phyloP scores from a whole-genome alignment of 2,113 vertebrate genomes.

The Thryonomys swinderianus region DNA sequence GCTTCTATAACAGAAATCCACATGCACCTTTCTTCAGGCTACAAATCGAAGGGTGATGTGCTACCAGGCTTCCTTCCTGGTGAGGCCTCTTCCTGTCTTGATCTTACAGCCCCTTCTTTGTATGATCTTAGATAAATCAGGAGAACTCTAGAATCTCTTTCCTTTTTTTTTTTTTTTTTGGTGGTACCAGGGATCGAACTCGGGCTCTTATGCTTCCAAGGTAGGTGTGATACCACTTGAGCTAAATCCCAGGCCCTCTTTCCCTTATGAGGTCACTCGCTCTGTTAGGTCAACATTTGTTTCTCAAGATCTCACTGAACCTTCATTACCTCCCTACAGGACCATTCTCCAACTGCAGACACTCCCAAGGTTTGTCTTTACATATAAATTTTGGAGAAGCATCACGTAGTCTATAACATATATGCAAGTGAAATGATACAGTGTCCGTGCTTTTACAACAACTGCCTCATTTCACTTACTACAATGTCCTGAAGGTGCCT shows the following conservation, averaged over 20 bases:
- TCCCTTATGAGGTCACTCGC: not conserved
- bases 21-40: not conserved
- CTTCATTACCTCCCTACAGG: not conserved
- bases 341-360: not conserved
- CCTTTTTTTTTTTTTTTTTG: too few species aligned
- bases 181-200: too few species aligned
- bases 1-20: not conserved
- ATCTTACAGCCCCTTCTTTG: not conserved
- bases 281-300: not conserved
- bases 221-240: too few species aligned
- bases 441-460: not conserved
- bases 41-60: not conserved
- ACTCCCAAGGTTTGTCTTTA: fast-evolving
- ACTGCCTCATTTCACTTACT: not conserved
- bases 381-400: fast-evolving
- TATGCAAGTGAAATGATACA: not conserved
- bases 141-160: too few species aligned
- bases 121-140: not conserved
- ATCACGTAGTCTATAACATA: not conserved
- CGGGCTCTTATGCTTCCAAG: too few species aligned
- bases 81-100: not conserved
- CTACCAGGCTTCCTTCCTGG: not conserved
- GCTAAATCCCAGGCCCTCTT: too few species aligned
- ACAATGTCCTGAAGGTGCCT: not conserved
- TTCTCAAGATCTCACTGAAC: not conserved